Conservation (phyloP, 1,140 invertebrate genomes). For the Drosophila sturtevanti region DNA sequence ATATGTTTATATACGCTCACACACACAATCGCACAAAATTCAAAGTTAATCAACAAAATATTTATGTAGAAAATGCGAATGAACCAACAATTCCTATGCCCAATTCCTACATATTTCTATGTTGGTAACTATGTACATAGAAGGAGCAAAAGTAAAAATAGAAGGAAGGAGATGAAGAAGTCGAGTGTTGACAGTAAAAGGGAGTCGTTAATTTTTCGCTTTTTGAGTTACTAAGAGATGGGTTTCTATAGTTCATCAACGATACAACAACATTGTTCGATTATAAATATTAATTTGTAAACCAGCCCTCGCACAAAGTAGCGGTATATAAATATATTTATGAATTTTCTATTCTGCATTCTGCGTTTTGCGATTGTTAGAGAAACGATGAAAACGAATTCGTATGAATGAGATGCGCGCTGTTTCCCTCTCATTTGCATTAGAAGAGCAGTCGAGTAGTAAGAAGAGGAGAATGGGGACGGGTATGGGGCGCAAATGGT, state of each 20-base stretch:
- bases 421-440: slow-evolving; percentile 43
- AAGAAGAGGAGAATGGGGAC: neutral
- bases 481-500: too few relatives aligned
- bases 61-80: slow-evolving; percentile 49
- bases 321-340: slow-evolving; percentile 52
- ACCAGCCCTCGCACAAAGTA: slow-evolving; percentile 12
- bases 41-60: slow-evolving; percentile 66
- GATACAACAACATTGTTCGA: neutral
- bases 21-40: slow-evolving; percentile 30
- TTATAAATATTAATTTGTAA: neutral
- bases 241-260: neutral
- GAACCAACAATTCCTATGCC: slow-evolving; percentile 12
- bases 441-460: slow-evolving; percentile 7
- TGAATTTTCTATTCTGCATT: slow-evolving; percentile 60
- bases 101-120: slow-evolving; percentile 7
- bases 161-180: neutral
- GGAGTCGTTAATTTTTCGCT: neutral
- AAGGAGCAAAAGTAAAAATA: neutral
- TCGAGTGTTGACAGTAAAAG: neutral
- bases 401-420: slow-evolving; percentile 35
- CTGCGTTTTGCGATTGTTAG: slow-evolving; percentile 48
- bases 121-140: slow-evolving; percentile 6
- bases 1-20: neutral
- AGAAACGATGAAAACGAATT: slow-evolving; percentile 25
- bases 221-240: neutral